Evolutionary conservation across 2,113 vertebrate species (phyloP), one percentile per base, ranked within the genome.

Genomic region (Thymallus thymallus): DNA sequence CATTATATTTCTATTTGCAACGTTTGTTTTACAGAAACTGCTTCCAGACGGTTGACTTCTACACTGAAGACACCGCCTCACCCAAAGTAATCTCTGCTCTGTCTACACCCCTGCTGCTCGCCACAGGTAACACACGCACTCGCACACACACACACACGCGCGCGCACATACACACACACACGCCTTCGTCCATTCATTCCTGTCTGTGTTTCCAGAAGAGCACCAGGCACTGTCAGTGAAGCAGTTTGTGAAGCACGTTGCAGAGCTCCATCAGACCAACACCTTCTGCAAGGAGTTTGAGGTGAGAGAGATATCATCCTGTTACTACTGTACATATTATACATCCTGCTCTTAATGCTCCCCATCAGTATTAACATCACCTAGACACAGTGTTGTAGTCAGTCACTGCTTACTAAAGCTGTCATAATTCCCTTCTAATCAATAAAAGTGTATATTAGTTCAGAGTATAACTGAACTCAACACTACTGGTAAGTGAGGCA

Each of bases 241-340:
- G 86, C 95, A 98, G 89, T 99, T 99, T 88, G 95, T 96, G 86
- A 97, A 95, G 85, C 97, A 97, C 67, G 96, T 98, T 83, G 93
- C 93, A 89, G 95, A 97, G 80, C 95, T 99, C 81, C 96, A 98
- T 93, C 85, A 91, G 91, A 95, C 90, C 90, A 96, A 90, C 93
- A 94, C 93, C 24, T 99, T 99, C 92, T 92, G 93, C 86, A 95
- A 96, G 91, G 97, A 99, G 92, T 99, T 98, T 91, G 96, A 98
- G 97, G 97, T 98, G 93, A 80, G 90, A 14, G 65, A 68, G 18
- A n/a, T 23, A 4, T 32, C 4, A 62, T 41, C 13, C 67, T 23
- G 14, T 12, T 23, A 1, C 46, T 3, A 18, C 9, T 41, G 10
- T 6, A 9, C 16, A 23, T 29, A 9, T 24, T 24, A 20, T 30